These are phyloP conservation scores for Hecatera dysodea DNA, from an alignment of 2,888 invertebrate genomes.

Conservation along the genomic window DNA sequence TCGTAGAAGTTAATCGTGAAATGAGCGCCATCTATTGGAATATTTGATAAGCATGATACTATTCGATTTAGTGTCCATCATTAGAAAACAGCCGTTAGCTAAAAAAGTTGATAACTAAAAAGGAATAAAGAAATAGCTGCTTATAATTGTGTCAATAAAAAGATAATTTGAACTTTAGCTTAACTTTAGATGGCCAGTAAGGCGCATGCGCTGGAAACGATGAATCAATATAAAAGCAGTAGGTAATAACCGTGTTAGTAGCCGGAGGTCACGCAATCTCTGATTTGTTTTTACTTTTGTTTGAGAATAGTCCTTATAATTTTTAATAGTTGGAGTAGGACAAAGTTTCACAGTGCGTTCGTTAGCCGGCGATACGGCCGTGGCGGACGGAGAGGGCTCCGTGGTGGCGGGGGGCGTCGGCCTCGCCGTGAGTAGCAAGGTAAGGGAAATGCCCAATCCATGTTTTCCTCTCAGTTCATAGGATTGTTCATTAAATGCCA, in stretches of 20 bases:
- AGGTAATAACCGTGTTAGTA: constrained; percentile 53
- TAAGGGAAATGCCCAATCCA: constrained; percentile 61
- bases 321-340: constrained; percentile 60
- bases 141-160: background rate
- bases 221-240: constrained; percentile 64
- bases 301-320: constrained; percentile 55
- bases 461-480: constrained; percentile 26
- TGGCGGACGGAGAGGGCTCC: constrained; percentile 86
- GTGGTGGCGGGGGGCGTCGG: constrained; percentile 87
- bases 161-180: constrained; percentile 7
- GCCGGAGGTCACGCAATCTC: constrained; percentile 66
- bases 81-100: background rate
- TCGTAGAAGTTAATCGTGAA: constrained; percentile 3
- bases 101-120: background rate
- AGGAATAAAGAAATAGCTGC: background rate
- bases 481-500: constrained; percentile 33
- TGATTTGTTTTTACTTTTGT: constrained; percentile 52
- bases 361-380: constrained; percentile 79
- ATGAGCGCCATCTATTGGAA: constrained; percentile 55
- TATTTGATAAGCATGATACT: constrained; percentile 6
- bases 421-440: constrained; percentile 90
- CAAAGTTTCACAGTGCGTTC: constrained; percentile 72
- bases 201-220: constrained; percentile 65
- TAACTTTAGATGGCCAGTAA: constrained; percentile 14
- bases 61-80: background rate